Conservation (phyloP, 2,113 vertebrate genomes). For the Phodopus roborovskii region DNA sequence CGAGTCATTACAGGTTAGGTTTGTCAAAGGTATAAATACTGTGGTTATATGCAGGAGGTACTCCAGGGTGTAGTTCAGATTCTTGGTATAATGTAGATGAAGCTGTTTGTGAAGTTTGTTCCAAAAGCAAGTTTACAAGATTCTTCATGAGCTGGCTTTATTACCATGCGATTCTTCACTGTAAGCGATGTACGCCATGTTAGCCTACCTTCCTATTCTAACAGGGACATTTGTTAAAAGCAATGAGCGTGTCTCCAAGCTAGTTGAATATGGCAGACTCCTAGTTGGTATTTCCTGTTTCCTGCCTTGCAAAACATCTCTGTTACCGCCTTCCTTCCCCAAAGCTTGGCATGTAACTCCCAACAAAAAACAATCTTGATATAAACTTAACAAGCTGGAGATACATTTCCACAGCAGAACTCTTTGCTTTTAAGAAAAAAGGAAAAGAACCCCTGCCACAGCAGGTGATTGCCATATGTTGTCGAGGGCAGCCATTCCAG, state of each 20-base stretch:
- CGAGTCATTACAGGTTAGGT: constrained; percentile 42
- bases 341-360: background rate
- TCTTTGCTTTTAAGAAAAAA: constrained; percentile 21
- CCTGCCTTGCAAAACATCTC: constrained; percentile 3
- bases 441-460: background rate
- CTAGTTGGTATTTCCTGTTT: constrained; percentile 64
- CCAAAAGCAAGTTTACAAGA: background rate
- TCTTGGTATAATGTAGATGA: constrained; percentile 4
- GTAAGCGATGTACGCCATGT: background rate
- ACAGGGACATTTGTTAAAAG: background rate
- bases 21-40: background rate
- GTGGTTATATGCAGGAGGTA: background rate
- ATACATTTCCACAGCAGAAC: constrained; percentile 15
- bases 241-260: background rate
- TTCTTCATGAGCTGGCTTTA: background rate
- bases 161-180: background rate
- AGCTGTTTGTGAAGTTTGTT: background rate
- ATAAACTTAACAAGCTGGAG: constrained; percentile 48
- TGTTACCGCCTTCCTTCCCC: background rate
- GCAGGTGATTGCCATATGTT: constrained; percentile 24
- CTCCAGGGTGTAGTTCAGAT: background rate
- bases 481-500: background rate
- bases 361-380: constrained; percentile 3
- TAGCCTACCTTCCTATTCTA: background rate
- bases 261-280: background rate